Percentiles rank a stretch among this genome's conserved stretches.
phyloP scores from a whole-genome alignment of 2,113 vertebrate species.

The Elachura formosa region DNA sequence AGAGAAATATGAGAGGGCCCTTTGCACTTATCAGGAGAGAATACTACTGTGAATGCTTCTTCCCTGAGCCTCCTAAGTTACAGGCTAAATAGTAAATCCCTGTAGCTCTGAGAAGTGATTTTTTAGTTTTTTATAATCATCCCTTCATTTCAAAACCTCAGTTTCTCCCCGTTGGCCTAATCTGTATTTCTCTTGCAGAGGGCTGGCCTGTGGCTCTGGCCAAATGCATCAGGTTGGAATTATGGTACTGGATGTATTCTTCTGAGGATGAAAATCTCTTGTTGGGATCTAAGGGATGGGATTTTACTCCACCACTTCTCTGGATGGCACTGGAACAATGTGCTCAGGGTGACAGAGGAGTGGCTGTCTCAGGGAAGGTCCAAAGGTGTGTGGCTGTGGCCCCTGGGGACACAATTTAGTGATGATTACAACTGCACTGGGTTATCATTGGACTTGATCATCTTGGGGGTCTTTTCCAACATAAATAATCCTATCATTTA shows the following conservation, averaged over 20 bases:
- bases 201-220: neutral
- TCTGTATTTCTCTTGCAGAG: neutral
- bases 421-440: neutral
- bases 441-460: neutral
- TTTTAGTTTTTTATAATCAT: neutral
- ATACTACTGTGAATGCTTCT: constrained; percentile 28
- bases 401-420: neutral
- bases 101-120: neutral
- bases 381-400: neutral
- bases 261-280: neutral
- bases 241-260: neutral
- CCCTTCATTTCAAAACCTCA: neutral
- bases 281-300: neutral
- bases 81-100: neutral
- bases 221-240: neutral
- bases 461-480: neutral
- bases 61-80: neutral
- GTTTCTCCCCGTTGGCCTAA: neutral
- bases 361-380: neutral
- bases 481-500: neutral
- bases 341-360: neutral
- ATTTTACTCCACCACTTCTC: neutral
- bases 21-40: constrained; percentile 17
- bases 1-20: constrained; percentile 28
- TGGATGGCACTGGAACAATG: neutral